Percentiles rank a stretch among this genome's conserved stretches.
These are phyloP conservation scores for Strigamia crassipes DNA, from an alignment of 2,888 invertebrate species.

Conservation along the genomic window DNA sequence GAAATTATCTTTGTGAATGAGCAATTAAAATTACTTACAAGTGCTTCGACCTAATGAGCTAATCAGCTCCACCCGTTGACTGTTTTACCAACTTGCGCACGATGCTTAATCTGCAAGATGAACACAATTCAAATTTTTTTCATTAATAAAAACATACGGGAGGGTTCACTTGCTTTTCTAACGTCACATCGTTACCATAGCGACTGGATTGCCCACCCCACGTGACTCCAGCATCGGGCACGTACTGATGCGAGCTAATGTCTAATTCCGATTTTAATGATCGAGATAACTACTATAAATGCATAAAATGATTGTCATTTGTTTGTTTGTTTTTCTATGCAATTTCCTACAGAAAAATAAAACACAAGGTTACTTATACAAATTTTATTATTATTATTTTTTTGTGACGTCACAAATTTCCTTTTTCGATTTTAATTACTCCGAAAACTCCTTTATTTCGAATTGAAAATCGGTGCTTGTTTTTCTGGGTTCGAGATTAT, in stretches of 20 bases:
- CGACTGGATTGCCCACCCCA: not conserved
- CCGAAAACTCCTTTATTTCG: not conserved
- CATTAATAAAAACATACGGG: not conserved
- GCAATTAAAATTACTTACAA: no score
- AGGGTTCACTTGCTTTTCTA: not conserved
- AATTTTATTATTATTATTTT: no score
- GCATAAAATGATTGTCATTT: not conserved
- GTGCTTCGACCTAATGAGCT: no score
- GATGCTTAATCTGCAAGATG: no score
- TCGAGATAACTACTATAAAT: not conserved
- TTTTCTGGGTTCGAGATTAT: not conserved
- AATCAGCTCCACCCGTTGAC: no score
- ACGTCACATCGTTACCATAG: not conserved
- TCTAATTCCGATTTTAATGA: not conserved
- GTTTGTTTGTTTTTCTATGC: not conserved
- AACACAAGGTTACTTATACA: not conserved
- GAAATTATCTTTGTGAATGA: no score
- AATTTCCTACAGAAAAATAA: not conserved
- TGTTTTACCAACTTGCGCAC: no score
- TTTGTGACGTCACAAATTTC: no score
- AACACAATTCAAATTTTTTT: no score
- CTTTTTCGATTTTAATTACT: no score
- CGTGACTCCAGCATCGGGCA: not conserved
- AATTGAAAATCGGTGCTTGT: not conserved
- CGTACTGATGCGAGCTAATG: no score